Conservation (phyloP, 2,888 invertebrate genomes). For the Spisula solida region DNA sequence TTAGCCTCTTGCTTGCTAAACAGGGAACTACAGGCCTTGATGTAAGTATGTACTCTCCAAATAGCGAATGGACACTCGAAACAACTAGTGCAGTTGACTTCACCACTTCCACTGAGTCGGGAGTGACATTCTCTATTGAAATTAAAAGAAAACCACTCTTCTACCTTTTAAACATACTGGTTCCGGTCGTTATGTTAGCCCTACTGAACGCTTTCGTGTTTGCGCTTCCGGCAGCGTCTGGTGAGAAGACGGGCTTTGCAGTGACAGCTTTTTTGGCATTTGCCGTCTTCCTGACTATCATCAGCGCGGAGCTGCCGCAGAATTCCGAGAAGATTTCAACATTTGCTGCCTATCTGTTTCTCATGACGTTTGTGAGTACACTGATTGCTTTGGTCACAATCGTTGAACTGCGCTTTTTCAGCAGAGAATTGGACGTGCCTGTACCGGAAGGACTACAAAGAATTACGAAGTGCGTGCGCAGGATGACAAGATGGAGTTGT, state of each 20-base stretch:
- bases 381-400: slow-evolving; percentile 61
- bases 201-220: slow-evolving; percentile 66
- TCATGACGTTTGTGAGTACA: slow-evolving; percentile 67
- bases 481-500: slow-evolving; percentile 50
- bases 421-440: slow-evolving; percentile 54
- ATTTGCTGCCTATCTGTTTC: slow-evolving; percentile 64
- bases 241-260: slow-evolving; percentile 59
- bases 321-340: slow-evolving; percentile 67
- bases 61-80: slow-evolving; percentile 62
- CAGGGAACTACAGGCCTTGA: slow-evolving; percentile 51
- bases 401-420: slow-evolving; percentile 55
- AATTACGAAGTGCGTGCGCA: slow-evolving; percentile 55
- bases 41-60: slow-evolving; percentile 43
- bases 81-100: slow-evolving; percentile 41
- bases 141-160: slow-evolving; percentile 68
- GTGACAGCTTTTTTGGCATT: slow-evolving; percentile 67
- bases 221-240: slow-evolving; percentile 64
- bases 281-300: slow-evolving; percentile 68
- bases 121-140: slow-evolving; percentile 57
- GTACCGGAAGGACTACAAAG: slow-evolving; percentile 54
- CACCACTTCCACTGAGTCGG: slow-evolving; percentile 46
- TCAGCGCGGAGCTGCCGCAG: slow-evolving; percentile 64
- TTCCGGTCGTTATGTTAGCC: slow-evolving; percentile 69
- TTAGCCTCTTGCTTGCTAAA: slow-evolving; percentile 56
- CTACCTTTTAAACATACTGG: slow-evolving; percentile 67